These are phyloP conservation scores for Nezara viridula DNA, from an alignment of 2,888 invertebrate genomes.

Conservation along the genomic window DNA sequence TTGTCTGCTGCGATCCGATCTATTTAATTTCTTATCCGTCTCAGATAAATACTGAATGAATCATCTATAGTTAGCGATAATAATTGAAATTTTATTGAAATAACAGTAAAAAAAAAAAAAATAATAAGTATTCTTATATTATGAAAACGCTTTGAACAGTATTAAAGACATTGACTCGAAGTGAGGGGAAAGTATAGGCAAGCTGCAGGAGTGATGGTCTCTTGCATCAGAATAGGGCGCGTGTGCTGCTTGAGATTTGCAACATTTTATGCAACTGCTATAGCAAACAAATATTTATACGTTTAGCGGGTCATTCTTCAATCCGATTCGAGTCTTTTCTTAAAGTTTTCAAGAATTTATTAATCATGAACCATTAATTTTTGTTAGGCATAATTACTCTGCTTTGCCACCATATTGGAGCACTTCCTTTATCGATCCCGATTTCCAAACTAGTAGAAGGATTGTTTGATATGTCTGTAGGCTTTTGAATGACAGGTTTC, in stretches of 20 bases:
- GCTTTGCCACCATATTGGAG: too few species aligned
- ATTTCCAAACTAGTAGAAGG: too few species aligned
- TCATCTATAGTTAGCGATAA: not conserved
- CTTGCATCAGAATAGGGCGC: slow-evolving; percentile 38
- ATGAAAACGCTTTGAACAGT: not conserved
- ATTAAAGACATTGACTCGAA: slow-evolving; percentile 33
- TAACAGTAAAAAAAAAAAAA: not conserved
- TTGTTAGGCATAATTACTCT: too few species aligned
- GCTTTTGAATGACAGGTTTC: too few species aligned
- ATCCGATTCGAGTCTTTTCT: not conserved
- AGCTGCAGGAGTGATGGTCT: slow-evolving; percentile 23
- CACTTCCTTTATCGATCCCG: too few species aligned
- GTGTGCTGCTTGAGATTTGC: slow-evolving; percentile 14
- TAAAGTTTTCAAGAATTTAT: not conserved
- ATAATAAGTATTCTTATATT: not conserved
- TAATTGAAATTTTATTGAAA: not conserved
- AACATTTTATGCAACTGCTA: slow-evolving; percentile 38
- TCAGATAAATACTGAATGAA: not conserved
- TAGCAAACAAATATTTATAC: slow-evolving; percentile 29
- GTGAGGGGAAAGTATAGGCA: slow-evolving; percentile 28
- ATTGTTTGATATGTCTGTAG: too few species aligned
- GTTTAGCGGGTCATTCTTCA: not conserved
- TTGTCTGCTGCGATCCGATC: not conserved
- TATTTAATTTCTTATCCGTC: not conserved
- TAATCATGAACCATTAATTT: too few species aligned